These are phyloP conservation scores for Lepisosteus oculatus DNA, from an alignment of 2,113 vertebrate genomes.

Conservation along the genomic window DNA sequence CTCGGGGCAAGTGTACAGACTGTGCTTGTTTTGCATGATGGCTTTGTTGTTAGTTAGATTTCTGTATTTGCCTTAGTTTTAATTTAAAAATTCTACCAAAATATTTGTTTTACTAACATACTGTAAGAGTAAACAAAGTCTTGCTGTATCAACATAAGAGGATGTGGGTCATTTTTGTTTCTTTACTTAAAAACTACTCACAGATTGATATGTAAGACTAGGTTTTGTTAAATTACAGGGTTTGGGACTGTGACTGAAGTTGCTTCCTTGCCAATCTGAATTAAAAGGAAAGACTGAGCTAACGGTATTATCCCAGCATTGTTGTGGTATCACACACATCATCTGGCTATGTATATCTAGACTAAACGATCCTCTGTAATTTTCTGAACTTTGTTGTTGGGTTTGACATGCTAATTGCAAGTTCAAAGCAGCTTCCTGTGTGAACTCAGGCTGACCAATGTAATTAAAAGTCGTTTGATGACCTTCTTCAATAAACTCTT, in stretches of 20 bases:
- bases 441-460: slow-evolving; percentile 18
- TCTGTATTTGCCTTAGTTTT: no score
- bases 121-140: no score
- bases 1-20: no score
- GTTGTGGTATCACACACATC: slow-evolving; percentile 14
- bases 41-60: no score
- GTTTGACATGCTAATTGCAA: slow-evolving; percentile 17
- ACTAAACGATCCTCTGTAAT: slow-evolving; percentile 15
- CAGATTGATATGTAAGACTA: slow-evolving; percentile 23
- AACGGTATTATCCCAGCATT: slow-evolving; percentile 23
- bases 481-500: slow-evolving; percentile 9
- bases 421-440: slow-evolving; percentile 24
- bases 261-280: slow-evolving; percentile 24
- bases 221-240: slow-evolving; percentile 32
- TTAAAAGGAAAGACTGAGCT: slow-evolving; percentile 26
- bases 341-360: slow-evolving; percentile 1
- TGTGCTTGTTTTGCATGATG: no score
- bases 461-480: slow-evolving; percentile 20
- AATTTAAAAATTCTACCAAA: no score
- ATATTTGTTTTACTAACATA: no score
- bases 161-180: not conserved
- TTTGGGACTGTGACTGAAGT: slow-evolving; percentile 8
- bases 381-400: slow-evolving; percentile 1
- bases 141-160: no score
- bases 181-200: slow-evolving; percentile 27